Base-by-base conservation (phyloP, 1,140 invertebrate genomes). In the Lucilia cuprina region DNA sequence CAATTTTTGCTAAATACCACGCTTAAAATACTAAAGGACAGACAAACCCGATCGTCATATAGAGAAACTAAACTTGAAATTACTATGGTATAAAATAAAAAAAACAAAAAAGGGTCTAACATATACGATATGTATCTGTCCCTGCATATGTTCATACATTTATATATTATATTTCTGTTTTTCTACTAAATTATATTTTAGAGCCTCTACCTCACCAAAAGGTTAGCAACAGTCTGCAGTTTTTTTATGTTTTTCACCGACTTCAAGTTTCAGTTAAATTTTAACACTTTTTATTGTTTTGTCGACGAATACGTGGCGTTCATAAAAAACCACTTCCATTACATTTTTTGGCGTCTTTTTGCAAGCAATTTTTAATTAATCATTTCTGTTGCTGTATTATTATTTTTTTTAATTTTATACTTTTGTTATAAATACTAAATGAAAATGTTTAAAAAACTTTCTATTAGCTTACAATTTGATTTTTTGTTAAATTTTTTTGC, bases 151-250 rank as follows among this genome's bases (percentile, higher is more conserved):
- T 30, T 30, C 25, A 30, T 30, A 30, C 25, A 30, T n/a, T n/a
- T n/a, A n/a, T 30, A 30, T 30, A 30, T 30, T 30, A 25, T 21
- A 70, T 70, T 55, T 12, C 65, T 70, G n/a, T 30, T 30, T 8
- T 21, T 7, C 7, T 70, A 10, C 65, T 21, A 70, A 10, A 70
- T 70, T 8, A 9, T 3, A 41, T 70, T 9, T 5, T 70, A 5
- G 19, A 19, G 0, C 1, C 19, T 80, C n/a, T 50, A 80, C 41
- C 5, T 34, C 12, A n/a, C 4, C 77, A 80, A 77, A 77, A 80
- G 77, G 77, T 80, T 80, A 80, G 77, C 77, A 50, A 80, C 77
- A 80, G 77, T 80, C 77, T 80, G 77, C 77, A 80, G 19, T 80
- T 80, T 49, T 49, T 49, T 19, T 49, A 47, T 21, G n/a, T 49